Evolutionary conservation across 2,888 invertebrate genomes (phyloP), one percentile per base, ranked within the genome.

Genomic region (Mythimna vitellina): DNA sequence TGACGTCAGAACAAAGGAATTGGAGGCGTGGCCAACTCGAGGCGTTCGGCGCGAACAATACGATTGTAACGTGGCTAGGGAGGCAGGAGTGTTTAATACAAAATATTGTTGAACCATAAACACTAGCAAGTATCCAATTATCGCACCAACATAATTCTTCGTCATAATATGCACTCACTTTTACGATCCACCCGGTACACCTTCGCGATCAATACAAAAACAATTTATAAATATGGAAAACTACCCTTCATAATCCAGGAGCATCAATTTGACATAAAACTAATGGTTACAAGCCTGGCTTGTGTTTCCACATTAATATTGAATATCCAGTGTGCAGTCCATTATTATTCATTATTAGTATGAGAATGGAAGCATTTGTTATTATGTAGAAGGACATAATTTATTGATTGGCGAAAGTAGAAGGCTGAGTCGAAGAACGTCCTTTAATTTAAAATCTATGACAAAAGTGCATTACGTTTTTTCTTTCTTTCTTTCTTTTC

Each of bases 241-340:
- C 35, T n/a, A 57, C 10, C 56, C 53, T 60, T 66, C 20, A 64
- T 70, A 77, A 81, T 68, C 75, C 53, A 66, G 65, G 53, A 51
- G n/a, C 67, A 72, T 77, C 53, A 64, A 71, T 84, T 82, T 73
- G 66, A 66, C 25, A 74, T 66, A 60, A 57, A 70, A 65, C 63
- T 82, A 74, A 82, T 82, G 72, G 46, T 20, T 20, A 7, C n/a
- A 51, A 58, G 54, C 64, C 56, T 8, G 62, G 70, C 65, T 75
- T 65, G 7, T 35, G 66, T 81, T 84, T 78, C 77, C 84, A 69
- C 72, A 72, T 81, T 63, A 75, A 84, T 83, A 75, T 75, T 66
- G 65, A 73, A 80, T 77, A 73, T 70, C 61, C 29, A 51, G 10
- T 35, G 20, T 22, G 68, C 53, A 67, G 54, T 61, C 61, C 20